Evolutionary conservation across 2,797 vertebrate genomes (phyloP), one percentile per base, ranked within the genome.

Genomic region (Malacoctenus gilli): DNA sequence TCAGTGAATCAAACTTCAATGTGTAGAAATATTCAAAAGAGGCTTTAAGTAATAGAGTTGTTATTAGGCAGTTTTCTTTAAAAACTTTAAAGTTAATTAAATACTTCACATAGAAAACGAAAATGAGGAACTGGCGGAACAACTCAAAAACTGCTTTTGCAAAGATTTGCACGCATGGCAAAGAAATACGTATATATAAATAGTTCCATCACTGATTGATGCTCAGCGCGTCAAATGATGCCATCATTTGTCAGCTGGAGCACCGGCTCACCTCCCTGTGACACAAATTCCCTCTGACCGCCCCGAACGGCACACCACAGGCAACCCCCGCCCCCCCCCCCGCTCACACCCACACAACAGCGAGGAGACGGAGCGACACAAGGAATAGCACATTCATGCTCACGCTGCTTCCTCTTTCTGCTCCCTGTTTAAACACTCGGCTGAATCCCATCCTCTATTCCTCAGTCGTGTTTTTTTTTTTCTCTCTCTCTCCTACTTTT

Each of bases 361-460:
- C 50, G 63, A 50, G 41, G 47, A 51, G 48, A 62, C 50, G 10
- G 20, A 65, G 60, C 1, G 30, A 71, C 40, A 75, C 46, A 18
- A 51, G 42, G 34, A 58, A 70, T 25, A 47, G 35, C 34, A 61
- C 62, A 47, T 79, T 67, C 79, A 77, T 79, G 74, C 65, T 77
- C 71, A 22, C 63, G 66, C 28, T 21, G 43, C 66, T 64, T 74
- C 60, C 65, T 60, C 66, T 30, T 67, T 72, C 36, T 56, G 52
- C 44, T 22, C 13, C 20, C n/a, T 67, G 53, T 68, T 72, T 68
- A 75, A 77, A 73, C 60, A 75, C 72, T 77, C 77, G 72, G 71
- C 68, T 80, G 68, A 70, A 75, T 71, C 48, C 66, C 31, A 15
- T 38, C 21, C 23, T 72, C 49, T 30, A 39, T 79, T 72, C 71